Evolutionary conservation across 2,888 invertebrate species (phyloP), one percentile per base, ranked within the genome.

Genomic region (Lasioglossum marginatum): DNA sequence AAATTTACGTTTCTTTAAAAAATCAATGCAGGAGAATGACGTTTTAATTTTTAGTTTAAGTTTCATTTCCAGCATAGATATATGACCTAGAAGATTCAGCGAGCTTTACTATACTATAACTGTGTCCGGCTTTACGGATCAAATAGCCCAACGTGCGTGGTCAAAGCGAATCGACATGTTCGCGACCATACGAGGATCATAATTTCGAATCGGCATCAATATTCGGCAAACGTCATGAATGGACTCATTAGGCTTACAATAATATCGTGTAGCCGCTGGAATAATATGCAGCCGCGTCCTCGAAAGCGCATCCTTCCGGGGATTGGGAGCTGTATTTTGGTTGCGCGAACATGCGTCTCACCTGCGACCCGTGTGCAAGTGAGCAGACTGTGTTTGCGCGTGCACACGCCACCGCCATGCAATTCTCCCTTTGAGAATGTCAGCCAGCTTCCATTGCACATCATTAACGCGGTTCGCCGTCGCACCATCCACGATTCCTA

Each of bases 381-480:
- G 70, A 70, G 40, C 70, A n/a, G n/a, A n/a, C 19, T 16, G 27
- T 72, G 70, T 79, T 76, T 66, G 70, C 68, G 27, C 63, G 76
- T 71, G 63, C 48, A 70, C 48, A 52, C 63, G 14, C 31, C 57
- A 12, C n/a, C 40, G 48, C 77, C 77, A 72, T 74, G 76, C 79
- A 72, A 87, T 87, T 85, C 78, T 40, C 74, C 83, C 82, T 85
- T 83, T 80, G 85, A 80, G 85, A 82, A 82, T 52, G 80, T 79
- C 74, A 81, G 76, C 74, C 52, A 63, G 77, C 75, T 74, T 82
- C 71, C 77, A 83, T 82, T 74, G 80, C 82, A 34, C 81, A 79
- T 87, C 85, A 85, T 89, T 89, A 89, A 83, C 79, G 45, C 16
- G 66, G 71, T 37, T 3, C 43, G 27, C 16, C 70, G 71, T 16